Evolutionary conservation across 2,797 vertebrate genomes (phyloP).

Genomic region (Acrossocheilus wenchowensis): DNA sequence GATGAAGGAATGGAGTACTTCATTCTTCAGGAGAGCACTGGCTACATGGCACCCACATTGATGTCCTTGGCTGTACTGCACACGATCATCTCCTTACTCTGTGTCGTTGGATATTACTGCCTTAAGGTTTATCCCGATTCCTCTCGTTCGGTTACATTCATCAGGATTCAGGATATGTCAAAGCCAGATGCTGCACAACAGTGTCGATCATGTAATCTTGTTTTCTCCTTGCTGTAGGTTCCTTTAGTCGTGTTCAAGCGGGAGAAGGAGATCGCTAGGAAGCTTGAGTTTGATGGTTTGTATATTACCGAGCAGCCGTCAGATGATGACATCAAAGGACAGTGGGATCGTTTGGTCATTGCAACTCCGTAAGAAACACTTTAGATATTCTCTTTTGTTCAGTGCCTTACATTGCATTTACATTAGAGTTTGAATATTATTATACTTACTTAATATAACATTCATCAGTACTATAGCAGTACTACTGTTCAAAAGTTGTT

Average conservation of each 20-base stretch:
- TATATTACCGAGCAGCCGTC: conserved; percentile 98
- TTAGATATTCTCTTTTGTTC: not conserved
- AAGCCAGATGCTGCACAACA: conserved; percentile 1
- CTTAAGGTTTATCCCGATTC: conserved; percentile 83
- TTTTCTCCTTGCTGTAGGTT: conserved; percentile 77
- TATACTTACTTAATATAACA: not conserved
- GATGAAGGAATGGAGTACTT: conserved; percentile 93
- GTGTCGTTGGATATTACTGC: conserved; percentile 93
- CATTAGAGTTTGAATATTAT: not conserved
- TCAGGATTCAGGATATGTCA: not conserved
- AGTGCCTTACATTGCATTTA: not conserved
- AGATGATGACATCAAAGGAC: conserved; percentile 98
- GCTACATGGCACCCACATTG: conserved; percentile 94
- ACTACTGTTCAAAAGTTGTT: not conserved
- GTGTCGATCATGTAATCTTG: not conserved
- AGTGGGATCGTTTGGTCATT: conserved; percentile 98
- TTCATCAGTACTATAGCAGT: not conserved
- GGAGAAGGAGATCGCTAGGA: conserved; percentile 97
- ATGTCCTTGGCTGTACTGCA: conserved; percentile 90
- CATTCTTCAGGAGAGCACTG: conserved; percentile 93
- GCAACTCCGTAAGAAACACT: conserved; percentile 90
- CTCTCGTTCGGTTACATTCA: not conserved
- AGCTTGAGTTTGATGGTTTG: conserved; percentile 95
- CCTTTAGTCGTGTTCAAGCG: conserved; percentile 97
- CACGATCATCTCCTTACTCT: conserved; percentile 92